Base-by-base conservation (phyloP, 2,797 vertebrate genomes). In the Sarcoramphus papa region DNA sequence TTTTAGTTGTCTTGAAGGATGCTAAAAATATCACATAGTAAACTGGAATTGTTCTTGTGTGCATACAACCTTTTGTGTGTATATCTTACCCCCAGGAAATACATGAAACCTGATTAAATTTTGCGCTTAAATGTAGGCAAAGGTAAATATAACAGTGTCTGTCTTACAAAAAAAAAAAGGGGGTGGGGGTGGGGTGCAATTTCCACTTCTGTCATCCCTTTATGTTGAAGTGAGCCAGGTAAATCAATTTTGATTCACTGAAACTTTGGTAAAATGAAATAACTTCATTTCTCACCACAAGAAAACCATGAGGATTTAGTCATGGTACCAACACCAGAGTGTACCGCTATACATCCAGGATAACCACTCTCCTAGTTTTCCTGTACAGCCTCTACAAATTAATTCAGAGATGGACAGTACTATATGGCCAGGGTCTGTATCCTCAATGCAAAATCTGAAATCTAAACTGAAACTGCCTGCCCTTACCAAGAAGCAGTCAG, bases 1-100 rank as follows among this genome's bases (percentile, higher is more conserved):
- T 70, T 95, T 90, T 4, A 77, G 10, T 17, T 81, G n/a, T 65
- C 78, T 35, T 85, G 37, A 94, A 91, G 74, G n/a, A 88, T 50
- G n/a, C 60, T 79, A 76, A 83, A 85, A 86, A 59, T 69, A 90
- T 2, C 67, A 76, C 8, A 15, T 5, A 62, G n/a, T n/a, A 90
- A 93, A 69, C 7, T 30, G 28, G 15, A 79, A 53, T 62, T 57
- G 23, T 31, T 75, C 50, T 64, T 56, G 13, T 37, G 41, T 57
- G 56, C 41, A 53, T 35, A 73, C 8, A 51, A 40, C 20, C 31
- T 84, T 68, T 51, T 3, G 8, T 1, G 0, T 68, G 33, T 41
- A 16, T 24, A 69, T 31, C 31, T 62, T 30, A 40, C 3, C 2
- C 37, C 10, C 19, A n/a, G 25, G 33, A 74, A 85, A 83, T 68